Evolutionary conservation across 35 echinoderm and acorn worm species (phyloP).

Genomic region (Ptychodera flava): DNA sequence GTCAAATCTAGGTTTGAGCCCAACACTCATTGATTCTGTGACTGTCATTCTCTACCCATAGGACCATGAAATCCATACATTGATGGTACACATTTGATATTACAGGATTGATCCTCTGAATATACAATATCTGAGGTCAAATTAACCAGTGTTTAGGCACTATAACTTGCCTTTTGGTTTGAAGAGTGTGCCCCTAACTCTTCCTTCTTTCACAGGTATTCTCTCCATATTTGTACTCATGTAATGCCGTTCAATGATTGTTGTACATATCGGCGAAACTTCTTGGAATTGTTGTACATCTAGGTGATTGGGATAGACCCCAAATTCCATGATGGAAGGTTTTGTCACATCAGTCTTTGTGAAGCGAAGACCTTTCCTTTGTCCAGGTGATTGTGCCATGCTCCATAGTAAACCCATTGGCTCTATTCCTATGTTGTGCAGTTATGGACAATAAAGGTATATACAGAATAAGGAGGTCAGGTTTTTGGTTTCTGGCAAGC

Average conservation of each 20-base stretch:
- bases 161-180: constrained; percentile 38
- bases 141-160: not conserved
- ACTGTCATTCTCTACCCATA: too few relatives aligned
- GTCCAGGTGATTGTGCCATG: constrained; percentile 29
- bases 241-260: constrained; percentile 13
- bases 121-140: not conserved
- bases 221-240: constrained; percentile 29
- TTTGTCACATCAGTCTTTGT: constrained; percentile 9
- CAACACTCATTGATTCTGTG: too few relatives aligned
- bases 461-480: too few relatives aligned
- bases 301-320: not conserved
- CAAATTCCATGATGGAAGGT: constrained; percentile 5
- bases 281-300: too few relatives aligned
- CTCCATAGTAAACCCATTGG: constrained; percentile 37
- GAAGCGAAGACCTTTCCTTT: constrained; percentile 7
- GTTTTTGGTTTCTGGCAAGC: too few relatives aligned
- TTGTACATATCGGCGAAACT: too few relatives aligned
- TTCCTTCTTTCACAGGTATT: constrained; percentile 2
- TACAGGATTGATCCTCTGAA: too few relatives aligned
- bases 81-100: too few relatives aligned
- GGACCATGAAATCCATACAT: too few relatives aligned
- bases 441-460: too few relatives aligned
- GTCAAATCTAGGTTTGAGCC: too few relatives aligned
- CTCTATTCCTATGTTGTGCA: not conserved
- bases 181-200: constrained; percentile 21